Conservation (phyloP, 1,140 invertebrate genomes). For the Lamellibrachia luymesi region DNA sequence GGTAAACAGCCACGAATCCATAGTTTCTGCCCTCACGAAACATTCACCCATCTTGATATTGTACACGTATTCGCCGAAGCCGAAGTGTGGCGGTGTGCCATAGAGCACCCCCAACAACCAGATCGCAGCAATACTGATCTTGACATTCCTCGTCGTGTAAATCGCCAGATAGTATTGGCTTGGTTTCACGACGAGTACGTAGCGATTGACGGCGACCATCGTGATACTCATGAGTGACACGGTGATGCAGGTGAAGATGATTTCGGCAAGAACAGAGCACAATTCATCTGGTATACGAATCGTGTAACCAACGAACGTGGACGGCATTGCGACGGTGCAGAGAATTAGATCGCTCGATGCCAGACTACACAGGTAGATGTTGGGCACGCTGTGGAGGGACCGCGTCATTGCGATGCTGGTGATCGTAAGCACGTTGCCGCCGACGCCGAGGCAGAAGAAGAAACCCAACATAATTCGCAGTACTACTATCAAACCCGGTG, state of each 20-base stretch:
- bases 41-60: slow-evolving; percentile 21
- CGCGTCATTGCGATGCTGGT: not conserved
- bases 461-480: not conserved
- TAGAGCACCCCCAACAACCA: not conserved
- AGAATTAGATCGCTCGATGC: not conserved
- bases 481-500: not conserved
- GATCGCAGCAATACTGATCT: slow-evolving; percentile 2
- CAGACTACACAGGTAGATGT: slow-evolving; percentile 20
- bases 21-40: slow-evolving; percentile 1
- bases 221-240: slow-evolving; percentile 7
- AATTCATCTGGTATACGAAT: not conserved
- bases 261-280: slow-evolving; percentile 12
- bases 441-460: slow-evolving; percentile 14
- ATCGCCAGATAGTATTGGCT: not conserved
- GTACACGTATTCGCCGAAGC: slow-evolving; percentile 19
- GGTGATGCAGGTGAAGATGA: not conserved
- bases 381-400: slow-evolving; percentile 12
- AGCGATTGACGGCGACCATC: slow-evolving; percentile 17
- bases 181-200: slow-evolving; percentile 13
- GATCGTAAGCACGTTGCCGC: slow-evolving; percentile 17
- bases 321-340: not conserved
- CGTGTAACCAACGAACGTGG: not conserved
- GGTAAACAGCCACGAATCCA: slow-evolving; percentile 7
- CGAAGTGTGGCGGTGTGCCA: slow-evolving; percentile 10
- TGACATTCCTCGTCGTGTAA: slow-evolving; percentile 8